Base-by-base conservation (phyloP, 30 jellyfish, hydroid and myxozoan species). In the Chironex yamaguchii region DNA sequence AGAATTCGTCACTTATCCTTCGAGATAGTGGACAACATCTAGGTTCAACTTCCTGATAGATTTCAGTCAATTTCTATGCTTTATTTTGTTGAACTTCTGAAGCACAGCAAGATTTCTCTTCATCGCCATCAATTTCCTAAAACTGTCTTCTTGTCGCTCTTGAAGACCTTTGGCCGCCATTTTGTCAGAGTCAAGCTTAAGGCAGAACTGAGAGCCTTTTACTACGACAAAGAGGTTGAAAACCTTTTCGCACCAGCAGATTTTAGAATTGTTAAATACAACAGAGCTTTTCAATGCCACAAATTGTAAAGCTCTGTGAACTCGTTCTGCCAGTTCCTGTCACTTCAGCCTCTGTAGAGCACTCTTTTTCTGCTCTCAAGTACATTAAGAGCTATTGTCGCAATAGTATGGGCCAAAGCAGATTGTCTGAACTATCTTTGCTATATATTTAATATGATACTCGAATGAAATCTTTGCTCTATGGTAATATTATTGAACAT, bases 241-340 rank as follows among this genome's bases (percentile, higher is more conserved):
- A 29, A 53, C 21, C 79, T 76, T n/a, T 76, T 76, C 13, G 77
- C 64, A 22, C 58, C 20, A 20, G 87, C n/a, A 74, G 29, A 1
- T 74, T 9, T n/a, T n/a, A n/a, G n/a, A n/a, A n/a, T 49, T 48
- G 78, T 2, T 74, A 4, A 6, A 22, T 6, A 14, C 87, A 11
- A 50, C 73, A 3, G 68, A 42, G 34, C 6, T 76, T 23, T 50
- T 28, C 88, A n/a, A 49, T 76, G 79, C 88, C 88, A n/a, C 77
- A 76, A 21, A 42, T 76, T 9, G 27, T 3, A 1, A 76, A 52
- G 64, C 88, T 76, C 27, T 76, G 78, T 29, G 34, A 76, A 52
- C 65, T 76, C 2, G 26, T 76, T 49, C 64, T 76, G 1, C 52
- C 88, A 3, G 79, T 76, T 76, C 79, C 77, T 52, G 77, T 77